Base-by-base conservation (phyloP, 30 jellyfish, hydroid and myxozoan genomes). In the Aurelia coerulea region DNA sequence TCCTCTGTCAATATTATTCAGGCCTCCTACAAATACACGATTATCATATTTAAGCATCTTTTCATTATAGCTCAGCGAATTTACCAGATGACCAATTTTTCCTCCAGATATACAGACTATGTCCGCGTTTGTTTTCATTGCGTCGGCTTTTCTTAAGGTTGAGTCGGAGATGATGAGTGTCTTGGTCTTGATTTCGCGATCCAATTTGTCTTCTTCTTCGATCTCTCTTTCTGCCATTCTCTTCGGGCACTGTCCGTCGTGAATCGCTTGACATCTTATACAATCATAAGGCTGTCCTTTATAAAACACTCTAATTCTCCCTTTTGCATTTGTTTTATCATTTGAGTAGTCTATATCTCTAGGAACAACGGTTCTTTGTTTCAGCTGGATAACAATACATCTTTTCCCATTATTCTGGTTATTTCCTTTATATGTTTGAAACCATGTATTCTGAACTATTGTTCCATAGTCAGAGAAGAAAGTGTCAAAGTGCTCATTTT, bases 11-110 rank as follows among this genome's bases (percentile, higher is more conserved):
- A 37, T 37, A 60, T 60, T 60, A 60, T 29, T 60, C 33, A 60
- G 33, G 70, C 70, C 70, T 17, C 70, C 70, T 60, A 60, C 70
- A 17, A 60, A 5, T n/a, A 60, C 70, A 60, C 8, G 8, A 23
- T 60, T 60, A 23, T 60, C 33, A 60, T 60, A 60, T 60, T 60
- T 60, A 17, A 60, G 33, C 33, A 60, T n/a, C 23, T 60, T 60
- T 17, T n/a, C 32, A 23, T 60, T 60, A 60, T 60, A 60, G 70
- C 33, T 60, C 33, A 60, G 33, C 33, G 70, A 60, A 60, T 60
- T 60, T 60, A 23, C 70, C 33, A 60, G 23, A 60, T 60, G 70
- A n/a, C 70, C 70, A 60, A 60, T 60, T 60, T 60, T 60, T n/a
- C 32, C 70, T 29, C 70, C 70, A 17, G 70, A 23, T n/a, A 60